Conservation (phyloP, 2,888 invertebrate species). For the Dynastes hyllus region DNA sequence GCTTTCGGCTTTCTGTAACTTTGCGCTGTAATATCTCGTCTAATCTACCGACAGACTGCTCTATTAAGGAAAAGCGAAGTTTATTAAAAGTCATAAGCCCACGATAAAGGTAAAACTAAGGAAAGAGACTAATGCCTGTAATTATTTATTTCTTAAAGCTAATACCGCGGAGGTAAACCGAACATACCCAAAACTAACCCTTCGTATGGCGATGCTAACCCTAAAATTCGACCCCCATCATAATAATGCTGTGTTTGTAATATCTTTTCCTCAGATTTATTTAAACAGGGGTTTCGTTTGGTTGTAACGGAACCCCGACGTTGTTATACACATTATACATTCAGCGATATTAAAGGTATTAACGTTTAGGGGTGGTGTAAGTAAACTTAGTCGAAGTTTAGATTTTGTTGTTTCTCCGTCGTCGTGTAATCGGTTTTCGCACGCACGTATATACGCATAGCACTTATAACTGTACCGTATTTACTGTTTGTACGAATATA, state of each 20-base stretch:
- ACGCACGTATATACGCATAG: background rate
- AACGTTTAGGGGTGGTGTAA: conserved; percentile 23
- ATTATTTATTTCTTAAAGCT: conserved; percentile 57
- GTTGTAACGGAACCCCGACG: conserved; percentile 36
- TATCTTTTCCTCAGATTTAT: conserved; percentile 50
- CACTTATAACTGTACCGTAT: background rate
- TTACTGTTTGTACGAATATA: background rate
- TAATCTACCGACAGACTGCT: background rate
- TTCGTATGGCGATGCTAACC: conserved; percentile 50
- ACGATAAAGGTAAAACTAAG: conserved; percentile 5
- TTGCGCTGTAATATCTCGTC: too few relatives aligned
- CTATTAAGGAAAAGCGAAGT: background rate
- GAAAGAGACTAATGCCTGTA: conserved; percentile 45
- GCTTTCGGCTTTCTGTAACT: too few relatives aligned
- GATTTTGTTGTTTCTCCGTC: conserved; percentile 7
- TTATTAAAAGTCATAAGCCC: conserved; percentile 26
- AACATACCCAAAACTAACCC: conserved; percentile 57
- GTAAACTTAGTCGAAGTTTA: conserved; percentile 22
- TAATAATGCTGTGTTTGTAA: conserved; percentile 48
- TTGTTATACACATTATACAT: conserved; percentile 41
- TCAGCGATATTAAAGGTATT: conserved; percentile 44
- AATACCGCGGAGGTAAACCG: conserved; percentile 60
- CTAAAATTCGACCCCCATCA: conserved; percentile 50
- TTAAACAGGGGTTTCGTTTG: conserved; percentile 35
- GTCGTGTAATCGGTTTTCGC: conserved; percentile 14